Evolutionary conservation across 2,113 vertebrate genomes (phyloP), one percentile per base, ranked within the genome.

Genomic region (Phycodurus eques): DNA sequence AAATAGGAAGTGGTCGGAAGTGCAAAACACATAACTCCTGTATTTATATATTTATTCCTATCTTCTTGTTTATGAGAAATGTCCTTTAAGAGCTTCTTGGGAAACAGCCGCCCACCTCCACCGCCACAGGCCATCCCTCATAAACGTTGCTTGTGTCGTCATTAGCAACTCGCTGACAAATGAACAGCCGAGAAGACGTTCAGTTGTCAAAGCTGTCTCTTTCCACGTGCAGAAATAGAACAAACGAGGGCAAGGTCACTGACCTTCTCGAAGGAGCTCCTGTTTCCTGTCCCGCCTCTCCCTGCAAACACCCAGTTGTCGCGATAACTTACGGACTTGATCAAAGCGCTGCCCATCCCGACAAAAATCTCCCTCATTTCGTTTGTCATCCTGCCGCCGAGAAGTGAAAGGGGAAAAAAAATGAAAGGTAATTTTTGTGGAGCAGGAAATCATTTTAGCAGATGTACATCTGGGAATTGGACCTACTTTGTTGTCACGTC

Each of bases 221-320:
- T 63, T 51, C 19, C 17, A 71, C 39, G 74, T 75, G 75, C 78
- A 82, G 67, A 74, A 73, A 78, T 64, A 62, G 79, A 85, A 76
- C 59, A 75, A 73, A 74, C 4, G 67, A 46, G 42, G 51, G 49
- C 3, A 43, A 46, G 42, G 59, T 69, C 47, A 74, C 84, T 78
- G 6, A 97, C 96, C 94, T 95, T 88, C 84, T 99, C 97, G 88
- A 94, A 97, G 5, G 89, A 88, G 69, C 91, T 95, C 77, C 88
- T 93, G 53, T n/a, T 67, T 42, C 65, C 83, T 9, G 90, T 11
- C 61, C 92, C 90, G 56, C 78, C 90, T 4, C 87, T 90, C 31
- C 95, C 95, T 44, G 94, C n/a, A 88, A 98, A 98, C 67, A 95
- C 81, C 96, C 96, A 98, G 87, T 81, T 94, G 87, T 98, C 95